Conservation (phyloP, 1,140 invertebrate species). For the Mamestra configurata region DNA sequence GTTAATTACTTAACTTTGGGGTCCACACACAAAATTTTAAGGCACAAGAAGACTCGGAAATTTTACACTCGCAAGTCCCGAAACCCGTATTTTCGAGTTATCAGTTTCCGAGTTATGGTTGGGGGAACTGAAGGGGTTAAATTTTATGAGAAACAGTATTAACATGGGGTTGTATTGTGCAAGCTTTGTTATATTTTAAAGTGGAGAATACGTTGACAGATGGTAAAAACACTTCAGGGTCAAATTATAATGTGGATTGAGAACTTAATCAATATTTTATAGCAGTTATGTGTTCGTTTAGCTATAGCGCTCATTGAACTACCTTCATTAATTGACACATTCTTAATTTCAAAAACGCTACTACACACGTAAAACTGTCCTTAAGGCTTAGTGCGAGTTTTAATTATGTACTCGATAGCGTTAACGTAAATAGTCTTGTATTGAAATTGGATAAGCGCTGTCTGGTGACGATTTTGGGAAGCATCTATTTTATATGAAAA, state of each 20-base stretch:
- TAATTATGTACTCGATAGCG: too few species aligned
- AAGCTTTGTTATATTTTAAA: background rate
- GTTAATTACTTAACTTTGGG: slow-evolving; percentile 29
- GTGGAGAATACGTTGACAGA: background rate
- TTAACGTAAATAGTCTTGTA: too few species aligned
- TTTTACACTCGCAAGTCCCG: background rate
- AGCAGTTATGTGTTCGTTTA: too few species aligned
- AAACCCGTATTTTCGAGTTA: slow-evolving; percentile 33
- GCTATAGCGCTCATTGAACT: too few species aligned
- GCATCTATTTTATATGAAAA: too few species aligned
- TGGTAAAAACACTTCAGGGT: slow-evolving; percentile 2
- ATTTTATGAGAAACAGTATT: background rate
- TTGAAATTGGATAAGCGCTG: too few species aligned
- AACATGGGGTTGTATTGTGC: slow-evolving; percentile 3
- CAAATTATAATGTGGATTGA: background rate
- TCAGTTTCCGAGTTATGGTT: background rate
- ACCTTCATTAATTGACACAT: too few species aligned
- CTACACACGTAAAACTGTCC: too few species aligned
- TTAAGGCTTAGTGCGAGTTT: too few species aligned
- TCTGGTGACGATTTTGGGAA: too few species aligned
- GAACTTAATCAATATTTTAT: background rate
- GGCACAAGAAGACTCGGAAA: background rate
- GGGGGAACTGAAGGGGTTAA: slow-evolving; percentile 13
- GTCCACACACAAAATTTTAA: slow-evolving; percentile 18
- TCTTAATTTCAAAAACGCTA: too few species aligned